Evolutionary conservation across 1,140 invertebrate species (phyloP), one percentile per base, ranked within the genome.

Genomic region (Pogonomyrmex californicus): DNA sequence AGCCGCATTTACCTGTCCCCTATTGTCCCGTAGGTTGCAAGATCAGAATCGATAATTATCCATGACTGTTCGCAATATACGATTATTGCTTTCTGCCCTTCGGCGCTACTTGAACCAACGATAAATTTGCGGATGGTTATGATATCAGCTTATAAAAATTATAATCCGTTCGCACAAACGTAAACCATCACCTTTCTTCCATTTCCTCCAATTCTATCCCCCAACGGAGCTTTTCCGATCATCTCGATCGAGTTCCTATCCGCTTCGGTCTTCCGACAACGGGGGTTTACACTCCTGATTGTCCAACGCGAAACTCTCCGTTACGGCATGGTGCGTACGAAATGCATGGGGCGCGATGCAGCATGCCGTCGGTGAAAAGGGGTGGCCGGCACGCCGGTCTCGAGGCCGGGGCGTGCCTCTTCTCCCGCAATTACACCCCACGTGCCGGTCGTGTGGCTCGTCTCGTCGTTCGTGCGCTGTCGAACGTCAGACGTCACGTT

Each of bases 361-460:
- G 23, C 66, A 75, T 83, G 68, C 79, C 56, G 41, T 54, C 49
- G 14, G 82, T 85, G 47, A 54, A 51, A 66, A 70, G n/a, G 77
- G 77, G 77, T 60, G 73, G 60, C 38, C 51, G 33, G 38, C 9
- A 41, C n/a, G 38, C 9, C 36, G 77, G 54, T 2, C 51, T 9
- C 63, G 51, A n/a, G n/a, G 63, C 44, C 78, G 49, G 82, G 89
- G 89, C 86, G 86, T 90, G 89, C 88, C 70, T 79, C 58, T 47
- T 41, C 49, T 41, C 36, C 49, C 41, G 79, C 88, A 79, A 90
- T 90, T 90, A 86, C 83, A 83, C 86, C 87, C 89, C 93, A 93
- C 92, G 93, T 93, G 93, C 87, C 92, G 85, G 92, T 93, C 93
- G 93, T 92, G 93, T 94, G 93, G 92, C 93, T 79, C 60, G 87